Evolutionary conservation across 2,113 vertebrate genomes (phyloP).

Genomic region (Phalacrocorax brasilianus): DNA sequence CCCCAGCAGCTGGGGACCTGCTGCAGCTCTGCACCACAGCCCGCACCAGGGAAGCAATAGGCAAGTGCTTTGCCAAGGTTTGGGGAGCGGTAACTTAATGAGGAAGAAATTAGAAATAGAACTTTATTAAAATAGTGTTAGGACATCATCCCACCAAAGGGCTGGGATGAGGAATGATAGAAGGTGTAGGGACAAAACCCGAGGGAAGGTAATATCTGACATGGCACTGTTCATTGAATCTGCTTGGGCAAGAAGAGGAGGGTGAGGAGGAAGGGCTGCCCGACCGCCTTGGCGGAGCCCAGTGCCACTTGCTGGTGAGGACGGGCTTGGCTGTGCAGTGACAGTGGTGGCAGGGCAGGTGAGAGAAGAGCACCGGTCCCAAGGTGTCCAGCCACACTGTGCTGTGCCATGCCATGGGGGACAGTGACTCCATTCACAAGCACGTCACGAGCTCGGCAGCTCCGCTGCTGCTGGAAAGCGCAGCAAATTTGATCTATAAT

Average conservation of each 20-base stretch:
- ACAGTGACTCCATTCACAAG: not conserved
- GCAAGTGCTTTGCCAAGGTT: not conserved
- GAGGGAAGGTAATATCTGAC: not conserved
- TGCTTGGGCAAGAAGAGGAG: not conserved
- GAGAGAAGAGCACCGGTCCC: not conserved
- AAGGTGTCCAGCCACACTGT: not conserved
- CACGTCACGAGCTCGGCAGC: not conserved
- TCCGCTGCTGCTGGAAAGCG: not conserved
- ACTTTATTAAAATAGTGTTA: not conserved
- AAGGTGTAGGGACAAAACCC: not conserved
- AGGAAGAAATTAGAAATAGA: not conserved
- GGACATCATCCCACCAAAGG: not conserved
- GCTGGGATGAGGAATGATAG: not conserved
- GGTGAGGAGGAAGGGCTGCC: not conserved
- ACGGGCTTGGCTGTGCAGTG: not conserved
- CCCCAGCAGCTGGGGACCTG: not conserved
- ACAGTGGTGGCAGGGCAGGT: not conserved
- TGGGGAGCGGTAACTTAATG: not conserved
- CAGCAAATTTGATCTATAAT: conserved; percentile 12
- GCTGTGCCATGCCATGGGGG: not conserved
- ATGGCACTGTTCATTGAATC: not conserved
- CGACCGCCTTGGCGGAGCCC: accelerated
- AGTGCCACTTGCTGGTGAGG: not conserved
- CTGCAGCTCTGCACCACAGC: accelerated
- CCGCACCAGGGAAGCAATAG: not conserved